Evolutionary conservation across 2,797 vertebrate species (phyloP).

Genomic region (Nannoperca obscura): DNA sequence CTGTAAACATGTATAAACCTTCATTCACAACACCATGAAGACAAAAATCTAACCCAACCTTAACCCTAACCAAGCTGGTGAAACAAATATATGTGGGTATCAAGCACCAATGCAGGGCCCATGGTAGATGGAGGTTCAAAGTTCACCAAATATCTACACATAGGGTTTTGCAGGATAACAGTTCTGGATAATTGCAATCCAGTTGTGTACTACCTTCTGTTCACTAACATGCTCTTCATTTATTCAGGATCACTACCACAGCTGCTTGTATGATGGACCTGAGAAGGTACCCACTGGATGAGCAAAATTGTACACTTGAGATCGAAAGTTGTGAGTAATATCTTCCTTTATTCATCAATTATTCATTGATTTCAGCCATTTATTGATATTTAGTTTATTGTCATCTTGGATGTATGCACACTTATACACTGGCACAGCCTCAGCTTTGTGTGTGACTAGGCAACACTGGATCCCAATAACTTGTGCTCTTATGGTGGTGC

Average conservation of each 20-base stretch:
- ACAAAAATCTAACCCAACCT: background rate
- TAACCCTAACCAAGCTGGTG: no score
- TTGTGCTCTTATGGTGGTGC: slow-evolving; percentile 4
- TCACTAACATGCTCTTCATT: background rate
- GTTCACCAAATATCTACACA: background rate
- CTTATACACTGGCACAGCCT: background rate
- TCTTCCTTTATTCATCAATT: background rate
- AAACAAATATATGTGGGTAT: background rate
- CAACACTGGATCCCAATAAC: background rate
- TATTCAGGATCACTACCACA: slow-evolving; percentile 95
- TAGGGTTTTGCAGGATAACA: background rate
- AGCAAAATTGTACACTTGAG: slow-evolving; percentile 86
- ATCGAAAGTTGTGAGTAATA: slow-evolving; percentile 85
- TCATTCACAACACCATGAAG: background rate
- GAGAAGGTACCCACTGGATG: slow-evolving; percentile 92
- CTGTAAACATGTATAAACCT: background rate
- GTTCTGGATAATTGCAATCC: background rate
- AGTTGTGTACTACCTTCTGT: background rate
- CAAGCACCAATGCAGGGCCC: background rate
- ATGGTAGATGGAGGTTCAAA: background rate
- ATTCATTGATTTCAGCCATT: background rate
- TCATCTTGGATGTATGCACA: background rate
- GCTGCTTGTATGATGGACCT: slow-evolving; percentile 99
- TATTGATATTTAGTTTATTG: background rate
- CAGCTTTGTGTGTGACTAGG: slow-evolving; percentile 15